Conservation (phyloP, 1,140 invertebrate genomes). For the Nebria ingens region DNA sequence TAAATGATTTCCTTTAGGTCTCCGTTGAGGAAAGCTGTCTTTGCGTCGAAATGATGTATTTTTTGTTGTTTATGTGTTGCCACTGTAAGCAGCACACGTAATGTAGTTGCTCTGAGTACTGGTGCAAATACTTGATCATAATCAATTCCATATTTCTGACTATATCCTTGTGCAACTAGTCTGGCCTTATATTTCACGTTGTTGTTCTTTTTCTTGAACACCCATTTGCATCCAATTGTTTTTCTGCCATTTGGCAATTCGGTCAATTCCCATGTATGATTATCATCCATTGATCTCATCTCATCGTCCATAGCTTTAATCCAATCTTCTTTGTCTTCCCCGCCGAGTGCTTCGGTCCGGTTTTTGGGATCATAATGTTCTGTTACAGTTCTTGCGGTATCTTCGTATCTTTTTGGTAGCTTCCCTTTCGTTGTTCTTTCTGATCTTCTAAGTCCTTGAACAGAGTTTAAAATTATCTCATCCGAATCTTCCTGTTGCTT, state of each 20-base stretch:
- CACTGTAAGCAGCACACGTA: constrained; percentile 32
- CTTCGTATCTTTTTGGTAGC: neutral
- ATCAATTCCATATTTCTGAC: constrained; percentile 31
- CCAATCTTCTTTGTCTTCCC: neutral
- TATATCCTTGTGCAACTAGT: constrained; percentile 35
- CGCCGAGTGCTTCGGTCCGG: neutral
- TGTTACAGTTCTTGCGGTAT: neutral
- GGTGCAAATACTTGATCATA: constrained; percentile 34
- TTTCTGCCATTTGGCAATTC: neutral
- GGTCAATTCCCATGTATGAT: neutral
- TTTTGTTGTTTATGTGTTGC: constrained; percentile 25
- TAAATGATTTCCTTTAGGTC: constrained; percentile 32
- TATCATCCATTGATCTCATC: neutral
- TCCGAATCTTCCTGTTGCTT: too few relatives aligned
- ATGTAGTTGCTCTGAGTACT: constrained; percentile 26
- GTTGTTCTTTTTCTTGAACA: neutral
- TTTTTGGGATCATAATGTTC: neutral
- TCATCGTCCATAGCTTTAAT: neutral
- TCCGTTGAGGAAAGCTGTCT: constrained; percentile 35
- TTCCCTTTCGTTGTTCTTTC: neutral
- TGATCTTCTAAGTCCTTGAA: neutral
- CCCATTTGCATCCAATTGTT: neutral
- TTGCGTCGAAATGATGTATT: constrained; percentile 33
- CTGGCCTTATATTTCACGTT: constrained; percentile 29
- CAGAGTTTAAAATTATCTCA: too few relatives aligned